Evolutionary conservation across 2,797 vertebrate genomes (phyloP), one percentile per base, ranked within the genome.

Genomic region (Thripadectes ignobilis): DNA sequence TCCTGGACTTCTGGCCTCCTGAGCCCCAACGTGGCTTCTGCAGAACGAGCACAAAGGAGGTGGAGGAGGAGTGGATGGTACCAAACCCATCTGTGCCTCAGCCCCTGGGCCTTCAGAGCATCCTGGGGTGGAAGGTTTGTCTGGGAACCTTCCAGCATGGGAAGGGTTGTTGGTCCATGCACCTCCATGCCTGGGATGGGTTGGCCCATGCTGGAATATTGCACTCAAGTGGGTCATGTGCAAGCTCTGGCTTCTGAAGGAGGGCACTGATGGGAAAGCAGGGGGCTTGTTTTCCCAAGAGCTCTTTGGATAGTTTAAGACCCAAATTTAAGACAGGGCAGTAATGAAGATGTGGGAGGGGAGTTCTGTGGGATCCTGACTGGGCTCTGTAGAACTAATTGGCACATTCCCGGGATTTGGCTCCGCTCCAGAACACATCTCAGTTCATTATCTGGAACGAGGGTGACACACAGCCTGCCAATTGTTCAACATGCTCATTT

Each of bases 1-100:
- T 58, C 46, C 39, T 19, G 27, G 55, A 8, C 30, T 76, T 57
- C 48, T 43, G 6, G 21, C 32, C 22, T 59, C 39, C 41, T n/a
- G n/a, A 49, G 10, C 12, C 41, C 41, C 2, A 0, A 4, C 0
- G 4, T 12, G 34, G 9, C 77, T 27, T 14, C 54, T 43, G 34
- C 27, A 63, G 59, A n/a, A 4, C 8, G 26, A 20, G 11, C 10
- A 29, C 8, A 8, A 38, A 67, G 16, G 45, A 58, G 24, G 3
- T 8, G 5, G 16, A 27, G 68, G 63, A 69, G 67, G 46, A 59
- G 21, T 14, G 41, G 29, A 9, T 16, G 48, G 10, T 29, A 24
- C 57, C 34, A 5, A 43, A 11, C 51, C 72, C n/a, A 24, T 15
- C 20, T 29, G 46, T 11, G 23, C 15, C 13, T n/a, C 38, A 14